Evolutionary conservation across 2,113 vertebrate genomes (phyloP).

Genomic region (Jacana jacana): DNA sequence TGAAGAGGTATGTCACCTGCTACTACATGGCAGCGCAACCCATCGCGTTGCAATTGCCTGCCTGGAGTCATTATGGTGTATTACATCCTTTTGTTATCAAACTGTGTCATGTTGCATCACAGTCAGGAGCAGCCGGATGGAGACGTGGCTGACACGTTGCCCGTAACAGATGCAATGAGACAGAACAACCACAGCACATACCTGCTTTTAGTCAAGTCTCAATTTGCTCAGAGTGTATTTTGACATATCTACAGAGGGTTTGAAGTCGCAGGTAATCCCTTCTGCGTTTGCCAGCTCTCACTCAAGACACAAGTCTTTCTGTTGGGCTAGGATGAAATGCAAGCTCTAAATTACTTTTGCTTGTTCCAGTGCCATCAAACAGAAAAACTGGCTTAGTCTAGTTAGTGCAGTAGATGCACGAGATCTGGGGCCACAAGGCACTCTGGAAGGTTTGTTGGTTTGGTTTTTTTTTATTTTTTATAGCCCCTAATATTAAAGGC

Average conservation of each 20-base stretch:
- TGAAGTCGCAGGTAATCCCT: constrained; percentile 42
- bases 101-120: constrained; percentile 56
- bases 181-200: constrained; percentile 9
- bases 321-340: not conserved
- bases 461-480: not conserved
- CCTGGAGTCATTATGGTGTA: constrained; percentile 58
- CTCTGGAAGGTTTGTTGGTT: not conserved
- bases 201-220: constrained; percentile 46
- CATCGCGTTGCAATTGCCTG: not conserved
- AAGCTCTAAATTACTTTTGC: constrained; percentile 15
- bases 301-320: constrained; percentile 14
- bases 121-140: constrained; percentile 34
- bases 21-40: constrained; percentile 28
- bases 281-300: constrained; percentile 6
- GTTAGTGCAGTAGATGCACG: not conserved
- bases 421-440: not conserved
- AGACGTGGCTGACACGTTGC: not conserved
- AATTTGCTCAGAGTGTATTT: constrained; percentile 31
- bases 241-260: constrained; percentile 29
- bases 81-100: constrained; percentile 61
- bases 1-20: constrained; percentile 49
- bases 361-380: not conserved
- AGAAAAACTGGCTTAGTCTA: not conserved
- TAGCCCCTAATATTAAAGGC: not conserved
- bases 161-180: constrained; percentile 49